Percentiles rank a stretch among this genome's conserved stretches.
Conservation (phyloP, 2,888 invertebrate species). For the Hirtodrosophila confusa region DNA sequence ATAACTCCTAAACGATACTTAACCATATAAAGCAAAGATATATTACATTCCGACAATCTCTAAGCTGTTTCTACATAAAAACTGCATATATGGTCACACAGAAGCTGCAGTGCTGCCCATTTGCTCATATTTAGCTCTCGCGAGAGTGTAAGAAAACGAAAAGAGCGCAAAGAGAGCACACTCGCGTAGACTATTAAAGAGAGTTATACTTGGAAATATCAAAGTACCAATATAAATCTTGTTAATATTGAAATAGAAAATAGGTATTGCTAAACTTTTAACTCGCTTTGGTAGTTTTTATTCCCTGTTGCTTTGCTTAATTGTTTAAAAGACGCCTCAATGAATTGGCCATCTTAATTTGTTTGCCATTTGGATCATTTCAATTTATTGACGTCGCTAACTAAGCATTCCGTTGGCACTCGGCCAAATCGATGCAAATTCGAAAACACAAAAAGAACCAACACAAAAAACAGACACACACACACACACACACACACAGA, state of each 20-base stretch:
- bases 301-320: conserved; percentile 6
- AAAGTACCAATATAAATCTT: no score
- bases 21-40: no score
- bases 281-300: not conserved
- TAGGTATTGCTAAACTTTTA: not conserved
- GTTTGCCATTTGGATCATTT: conserved; percentile 65
- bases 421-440: conserved; percentile 69
- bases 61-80: no score
- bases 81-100: conserved; percentile 5
- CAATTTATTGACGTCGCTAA: conserved; percentile 64
- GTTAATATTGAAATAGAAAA: no score
- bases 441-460: conserved; percentile 39
- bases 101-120: conserved; percentile 1
- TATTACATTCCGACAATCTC: no score
- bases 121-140: not conserved
- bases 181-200: no score
- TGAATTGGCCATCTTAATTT: conserved; percentile 44
- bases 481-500: conserved; percentile 15
- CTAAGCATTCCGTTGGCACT: conserved; percentile 68
- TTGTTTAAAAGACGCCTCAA: conserved; percentile 33
- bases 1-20: no score
- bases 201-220: no score
- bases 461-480: conserved; percentile 30
- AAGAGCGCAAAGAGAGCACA: no score
- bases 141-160: no score